These are phyloP conservation scores for Drosophila meridiana DNA, from an alignment of 2,888 invertebrate genomes.

Conservation along the genomic window DNA sequence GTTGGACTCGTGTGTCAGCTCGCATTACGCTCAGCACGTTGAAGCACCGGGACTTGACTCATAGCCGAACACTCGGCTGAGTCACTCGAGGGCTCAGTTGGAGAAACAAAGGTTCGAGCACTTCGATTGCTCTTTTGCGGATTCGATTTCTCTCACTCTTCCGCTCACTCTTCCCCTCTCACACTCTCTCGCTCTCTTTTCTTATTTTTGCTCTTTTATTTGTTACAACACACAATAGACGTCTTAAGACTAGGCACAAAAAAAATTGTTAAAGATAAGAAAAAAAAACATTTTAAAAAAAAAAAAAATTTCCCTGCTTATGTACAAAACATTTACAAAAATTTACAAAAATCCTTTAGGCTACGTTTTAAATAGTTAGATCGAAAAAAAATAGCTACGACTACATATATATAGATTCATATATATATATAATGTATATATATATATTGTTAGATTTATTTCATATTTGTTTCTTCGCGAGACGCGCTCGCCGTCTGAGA, in stretches of 20 bases:
- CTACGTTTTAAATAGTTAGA: conserved; percentile 54
- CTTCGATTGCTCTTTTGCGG: conserved; percentile 46
- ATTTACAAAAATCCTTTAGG: conserved; percentile 64
- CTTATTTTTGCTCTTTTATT: conserved; percentile 42
- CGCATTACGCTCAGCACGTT: conserved; percentile 66
- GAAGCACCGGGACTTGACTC: conserved; percentile 16
- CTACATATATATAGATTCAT: conserved; percentile 9
- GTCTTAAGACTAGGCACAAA: conserved; percentile 73
- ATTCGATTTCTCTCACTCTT: conserved; percentile 23
- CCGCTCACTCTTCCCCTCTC: conserved; percentile 36
- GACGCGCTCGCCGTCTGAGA: conserved; percentile 51
- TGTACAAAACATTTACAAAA: conserved; percentile 77
- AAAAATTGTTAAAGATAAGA: conserved; percentile 39
- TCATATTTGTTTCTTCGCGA: conserved; percentile 35
- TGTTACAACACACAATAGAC: conserved; percentile 73
- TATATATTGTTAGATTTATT: conserved; percentile 6
- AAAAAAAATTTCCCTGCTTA: conserved; percentile 50
- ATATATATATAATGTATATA: conserved; percentile 7
- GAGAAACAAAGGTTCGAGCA: conserved; percentile 37
- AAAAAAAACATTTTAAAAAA: conserved; percentile 27
- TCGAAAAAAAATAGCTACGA: conserved; percentile 36
- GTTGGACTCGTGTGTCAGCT: conserved; percentile 73
- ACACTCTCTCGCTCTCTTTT: conserved; percentile 27
- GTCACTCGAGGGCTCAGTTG: conserved; percentile 21
- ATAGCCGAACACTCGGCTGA: conserved; percentile 12